These are phyloP conservation scores for Zaprionus lineosus DNA, from an alignment of 2,888 invertebrate species.

Conservation along the genomic window DNA sequence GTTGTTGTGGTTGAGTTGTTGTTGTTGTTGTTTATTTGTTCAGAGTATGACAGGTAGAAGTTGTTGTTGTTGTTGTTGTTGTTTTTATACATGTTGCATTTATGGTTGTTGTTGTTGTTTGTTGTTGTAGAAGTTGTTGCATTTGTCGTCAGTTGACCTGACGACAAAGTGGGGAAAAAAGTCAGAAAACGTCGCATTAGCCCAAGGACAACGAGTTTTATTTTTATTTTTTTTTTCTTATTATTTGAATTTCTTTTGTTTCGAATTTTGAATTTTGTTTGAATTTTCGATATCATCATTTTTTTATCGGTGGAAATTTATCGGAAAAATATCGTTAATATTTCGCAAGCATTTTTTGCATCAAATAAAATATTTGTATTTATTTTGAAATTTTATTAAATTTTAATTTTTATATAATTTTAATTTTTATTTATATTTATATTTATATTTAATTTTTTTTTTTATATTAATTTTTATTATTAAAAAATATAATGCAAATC, in stretches of 20 bases:
- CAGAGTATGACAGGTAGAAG: slow-evolving; percentile 61
- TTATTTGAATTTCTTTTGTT: slow-evolving; percentile 38
- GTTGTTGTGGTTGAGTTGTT: slow-evolving; percentile 57
- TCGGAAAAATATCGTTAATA: slow-evolving; percentile 45
- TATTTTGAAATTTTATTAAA: slow-evolving; percentile 8
- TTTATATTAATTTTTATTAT: slow-evolving; percentile 14
- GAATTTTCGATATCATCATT: slow-evolving; percentile 1
- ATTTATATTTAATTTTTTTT: neutral
- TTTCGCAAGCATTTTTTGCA: slow-evolving; percentile 71
- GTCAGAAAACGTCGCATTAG: slow-evolving; percentile 84
- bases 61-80: slow-evolving; percentile 60
- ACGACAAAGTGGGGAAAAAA: slow-evolving; percentile 83
- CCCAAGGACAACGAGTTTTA: slow-evolving; percentile 81
- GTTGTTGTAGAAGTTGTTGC: slow-evolving; percentile 77
- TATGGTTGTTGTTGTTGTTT: slow-evolving; percentile 60
- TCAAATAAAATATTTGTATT: slow-evolving; percentile 57
- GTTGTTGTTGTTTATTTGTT: slow-evolving; percentile 65
- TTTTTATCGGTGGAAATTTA: slow-evolving; percentile 23
- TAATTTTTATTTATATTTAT: slow-evolving; percentile 14
- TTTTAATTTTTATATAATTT: slow-evolving; percentile 12
- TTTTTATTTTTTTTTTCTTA: slow-evolving; percentile 47
- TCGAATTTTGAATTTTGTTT: slow-evolving; percentile 26
- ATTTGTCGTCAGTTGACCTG: slow-evolving; percentile 84
- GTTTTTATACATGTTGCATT: slow-evolving; percentile 54
- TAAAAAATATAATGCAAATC: slow-evolving; percentile 21